These are phyloP conservation scores for Sclerurus mexicanus DNA, from an alignment of 2,113 vertebrate genomes.

Conservation along the genomic window DNA sequence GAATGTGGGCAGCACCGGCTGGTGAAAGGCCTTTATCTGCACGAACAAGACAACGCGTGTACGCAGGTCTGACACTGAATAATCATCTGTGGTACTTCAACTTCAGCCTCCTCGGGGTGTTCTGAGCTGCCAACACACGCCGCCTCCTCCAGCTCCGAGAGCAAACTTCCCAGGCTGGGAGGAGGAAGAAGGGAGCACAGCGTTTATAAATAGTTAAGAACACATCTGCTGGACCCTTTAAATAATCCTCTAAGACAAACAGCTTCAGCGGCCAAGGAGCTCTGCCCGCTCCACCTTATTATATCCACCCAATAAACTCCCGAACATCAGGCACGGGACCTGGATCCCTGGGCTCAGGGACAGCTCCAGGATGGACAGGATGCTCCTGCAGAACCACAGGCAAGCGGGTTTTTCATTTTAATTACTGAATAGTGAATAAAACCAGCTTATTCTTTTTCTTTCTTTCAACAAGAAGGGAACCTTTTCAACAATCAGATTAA, in stretches of 20 bases:
- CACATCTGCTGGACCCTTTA: neutral
- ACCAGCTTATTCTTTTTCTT: neutral
- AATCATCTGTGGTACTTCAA: neutral
- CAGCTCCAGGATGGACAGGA: neutral
- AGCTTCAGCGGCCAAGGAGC: neutral
- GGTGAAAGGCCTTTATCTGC: slow-evolving; percentile 15
- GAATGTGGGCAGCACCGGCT: neutral
- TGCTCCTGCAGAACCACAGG: neutral
- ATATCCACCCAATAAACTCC: neutral
- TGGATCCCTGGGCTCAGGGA: neutral
- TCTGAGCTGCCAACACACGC: neutral
- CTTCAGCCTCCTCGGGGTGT: neutral
- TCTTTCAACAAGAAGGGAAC: neutral
- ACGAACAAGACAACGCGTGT: neutral
- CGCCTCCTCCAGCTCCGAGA: neutral
- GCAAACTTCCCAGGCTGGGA: neutral
- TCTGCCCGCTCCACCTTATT: neutral
- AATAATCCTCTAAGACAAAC: neutral
- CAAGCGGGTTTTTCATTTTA: neutral
- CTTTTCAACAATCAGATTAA: neutral
- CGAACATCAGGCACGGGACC: neutral
- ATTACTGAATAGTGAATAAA: neutral
- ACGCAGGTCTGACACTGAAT: neutral
- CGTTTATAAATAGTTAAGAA: slow-evolving; percentile 1
- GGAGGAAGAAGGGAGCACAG: neutral